A percentile compares a stretch with the other conserved stretches of the same genome.
Conservation (phyloP, 1,140 invertebrate genomes). For the Drosophila asahinai region DNA sequence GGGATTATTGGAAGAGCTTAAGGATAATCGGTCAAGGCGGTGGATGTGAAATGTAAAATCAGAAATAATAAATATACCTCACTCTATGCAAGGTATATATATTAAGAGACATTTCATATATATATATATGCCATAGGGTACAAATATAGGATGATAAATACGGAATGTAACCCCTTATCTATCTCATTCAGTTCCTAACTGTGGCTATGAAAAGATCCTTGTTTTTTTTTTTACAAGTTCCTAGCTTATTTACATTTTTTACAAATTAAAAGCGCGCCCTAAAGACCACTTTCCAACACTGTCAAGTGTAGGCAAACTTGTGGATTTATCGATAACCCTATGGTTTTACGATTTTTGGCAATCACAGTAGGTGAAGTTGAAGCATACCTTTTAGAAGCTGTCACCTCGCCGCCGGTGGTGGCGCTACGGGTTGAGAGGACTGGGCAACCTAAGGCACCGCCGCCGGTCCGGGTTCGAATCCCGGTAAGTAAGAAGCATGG, state of each 20-base stretch:
- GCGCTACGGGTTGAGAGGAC: not conserved
- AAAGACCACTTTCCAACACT: not conserved
- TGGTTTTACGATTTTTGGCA: no score
- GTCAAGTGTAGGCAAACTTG: not conserved
- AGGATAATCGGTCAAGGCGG: slow-evolving; percentile 4
- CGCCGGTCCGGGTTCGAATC: slow-evolving; percentile 15
- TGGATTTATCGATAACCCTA: not conserved
- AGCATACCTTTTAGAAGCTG: not conserved
- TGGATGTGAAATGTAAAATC: not conserved
- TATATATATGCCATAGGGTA: not conserved
- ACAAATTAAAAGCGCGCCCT: not conserved
- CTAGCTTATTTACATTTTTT: no score
- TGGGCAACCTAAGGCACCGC: not conserved
- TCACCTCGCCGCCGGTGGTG: slow-evolving; percentile 5
- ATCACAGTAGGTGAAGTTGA: not conserved
- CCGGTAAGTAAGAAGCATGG: slow-evolving; percentile 13
- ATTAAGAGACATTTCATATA: not conserved
- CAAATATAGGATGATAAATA: no score
- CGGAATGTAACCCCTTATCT: no score
- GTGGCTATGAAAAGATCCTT: no score
- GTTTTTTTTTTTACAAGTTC: no score
- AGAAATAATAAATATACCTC: not conserved
- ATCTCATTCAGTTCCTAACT: no score
- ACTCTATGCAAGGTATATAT: not conserved
- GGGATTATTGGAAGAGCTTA: slow-evolving; percentile 13